Evolutionary conservation across 2,113 vertebrate genomes (phyloP).

Genomic region (pig (Sus scrofa)): DNA sequence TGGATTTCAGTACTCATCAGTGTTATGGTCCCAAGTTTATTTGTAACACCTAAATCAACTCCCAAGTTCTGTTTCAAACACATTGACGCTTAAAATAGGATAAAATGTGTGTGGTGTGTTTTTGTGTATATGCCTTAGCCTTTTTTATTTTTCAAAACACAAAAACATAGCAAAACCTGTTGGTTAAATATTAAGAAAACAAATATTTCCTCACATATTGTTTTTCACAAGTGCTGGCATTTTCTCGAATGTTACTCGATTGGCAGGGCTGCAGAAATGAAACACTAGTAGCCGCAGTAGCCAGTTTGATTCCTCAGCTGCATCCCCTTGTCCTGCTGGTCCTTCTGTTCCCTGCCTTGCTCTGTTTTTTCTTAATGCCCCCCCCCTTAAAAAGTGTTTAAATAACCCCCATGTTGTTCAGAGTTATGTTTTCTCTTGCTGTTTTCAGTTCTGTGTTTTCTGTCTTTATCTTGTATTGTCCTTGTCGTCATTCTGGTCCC

Average conservation of each 20-base stretch:
- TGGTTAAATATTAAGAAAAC: conserved; percentile 80
- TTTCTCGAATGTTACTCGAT: conserved; percentile 37
- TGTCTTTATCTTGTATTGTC: background rate
- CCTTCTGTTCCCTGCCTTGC: accelerated
- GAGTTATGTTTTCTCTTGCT: background rate
- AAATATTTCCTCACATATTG: conserved; percentile 69
- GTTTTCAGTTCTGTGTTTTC: background rate
- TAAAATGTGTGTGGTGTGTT: conserved; percentile 64
- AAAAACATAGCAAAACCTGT: conserved; percentile 76
- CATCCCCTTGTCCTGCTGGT: accelerated
- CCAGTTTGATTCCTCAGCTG: background rate
- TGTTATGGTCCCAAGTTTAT: conserved; percentile 38
- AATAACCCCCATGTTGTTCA: accelerated
- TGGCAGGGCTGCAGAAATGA: conserved; percentile 54
- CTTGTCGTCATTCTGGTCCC: background rate
- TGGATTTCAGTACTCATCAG: background rate
- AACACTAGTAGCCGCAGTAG: conserved; percentile 29
- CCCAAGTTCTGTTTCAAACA: conserved; percentile 67
- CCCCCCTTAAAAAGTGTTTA: background rate
- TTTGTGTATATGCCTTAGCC: conserved; percentile 64
- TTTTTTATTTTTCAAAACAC: conserved; percentile 68
- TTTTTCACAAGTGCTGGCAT: conserved; percentile 71
- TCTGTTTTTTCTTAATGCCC: background rate
- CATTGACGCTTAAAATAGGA: conserved; percentile 74
- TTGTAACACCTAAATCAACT: conserved; percentile 60